Percentiles rank a stretch among this genome's conserved stretches.
phyloP scores from a whole-genome alignment of 2,888 invertebrate species.

The Villa cingulata region DNA sequence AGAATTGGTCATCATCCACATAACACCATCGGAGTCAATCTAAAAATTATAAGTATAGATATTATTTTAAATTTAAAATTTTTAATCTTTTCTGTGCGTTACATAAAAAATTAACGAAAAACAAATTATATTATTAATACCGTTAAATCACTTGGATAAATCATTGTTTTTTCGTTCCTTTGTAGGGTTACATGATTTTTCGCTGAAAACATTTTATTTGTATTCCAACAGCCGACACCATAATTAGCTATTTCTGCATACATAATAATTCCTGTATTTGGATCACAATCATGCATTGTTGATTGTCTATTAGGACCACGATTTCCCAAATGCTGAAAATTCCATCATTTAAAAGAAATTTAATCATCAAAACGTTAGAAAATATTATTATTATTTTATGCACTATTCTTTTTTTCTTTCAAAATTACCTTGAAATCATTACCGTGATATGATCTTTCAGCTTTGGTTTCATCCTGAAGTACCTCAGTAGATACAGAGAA shows the following conservation, averaged over 20 bases:
- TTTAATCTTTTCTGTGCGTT: no score
- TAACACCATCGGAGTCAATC: slow-evolving; percentile 46
- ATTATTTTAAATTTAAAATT: no score
- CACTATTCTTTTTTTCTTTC: neutral
- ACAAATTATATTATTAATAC: slow-evolving; percentile 19
- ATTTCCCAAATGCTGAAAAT: slow-evolving; percentile 43
- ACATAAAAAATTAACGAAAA: no score
- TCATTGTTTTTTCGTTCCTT: slow-evolving; percentile 44
- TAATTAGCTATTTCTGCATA: slow-evolving; percentile 56
- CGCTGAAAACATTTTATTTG: slow-evolving; percentile 37
- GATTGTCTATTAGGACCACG: slow-evolving; percentile 52
- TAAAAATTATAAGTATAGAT: slow-evolving; percentile 27
- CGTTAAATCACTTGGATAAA: slow-evolving; percentile 57
- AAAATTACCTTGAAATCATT: slow-evolving; percentile 42
- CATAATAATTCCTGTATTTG: slow-evolving; percentile 47
- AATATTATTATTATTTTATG: neutral
- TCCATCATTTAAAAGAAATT: neutral
- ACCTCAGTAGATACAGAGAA: slow-evolving; percentile 54
- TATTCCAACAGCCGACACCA: slow-evolving; percentile 65
- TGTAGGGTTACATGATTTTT: slow-evolving; percentile 44
- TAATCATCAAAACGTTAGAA: neutral
- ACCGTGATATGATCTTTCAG: slow-evolving; percentile 41
- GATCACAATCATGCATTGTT: slow-evolving; percentile 54
- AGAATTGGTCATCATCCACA: slow-evolving; percentile 55
- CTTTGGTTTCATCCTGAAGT: slow-evolving; percentile 41